These are phyloP conservation scores for Gymnothorax javanicus DNA, from an alignment of 2,797 vertebrate genomes.

Conservation along the genomic window DNA sequence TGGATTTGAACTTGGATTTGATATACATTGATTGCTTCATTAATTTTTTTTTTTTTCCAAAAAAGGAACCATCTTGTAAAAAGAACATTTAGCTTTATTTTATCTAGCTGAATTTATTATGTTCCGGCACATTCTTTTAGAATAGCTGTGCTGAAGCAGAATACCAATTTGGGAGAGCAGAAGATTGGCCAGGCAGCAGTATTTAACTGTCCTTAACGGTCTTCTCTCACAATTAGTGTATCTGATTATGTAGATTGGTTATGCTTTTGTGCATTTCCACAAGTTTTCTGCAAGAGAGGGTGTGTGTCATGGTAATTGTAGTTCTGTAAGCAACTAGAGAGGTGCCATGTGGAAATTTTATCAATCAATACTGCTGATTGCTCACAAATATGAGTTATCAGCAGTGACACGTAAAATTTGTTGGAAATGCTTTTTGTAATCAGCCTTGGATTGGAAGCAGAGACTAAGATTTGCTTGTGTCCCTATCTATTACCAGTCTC, in stretches of 20 bases:
- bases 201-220: conserved; percentile 10
- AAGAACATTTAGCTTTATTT: neutral
- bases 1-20: neutral
- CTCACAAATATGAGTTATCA: conserved; percentile 1
- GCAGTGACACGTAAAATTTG: neutral
- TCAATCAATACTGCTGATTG: conserved; percentile 2
- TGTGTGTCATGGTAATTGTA: neutral
- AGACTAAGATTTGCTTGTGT: neutral
- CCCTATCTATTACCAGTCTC: neutral
- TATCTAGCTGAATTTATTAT: neutral
- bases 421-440: neutral
- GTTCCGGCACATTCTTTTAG: neutral
- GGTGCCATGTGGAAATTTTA: neutral
- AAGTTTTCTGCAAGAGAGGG: neutral
- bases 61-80: neutral
- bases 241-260: conserved; percentile 13
- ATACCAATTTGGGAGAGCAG: neutral
- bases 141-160: neutral
- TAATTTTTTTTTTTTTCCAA: neutral
- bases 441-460: neutral
- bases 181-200: neutral
- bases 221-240: conserved; percentile 12
- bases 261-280: conserved; percentile 11
- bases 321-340: conserved; percentile 18
- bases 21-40: neutral